These are phyloP conservation scores for Dynastes tityus DNA, from an alignment of 2,888 invertebrate species.

Conservation along the genomic window DNA sequence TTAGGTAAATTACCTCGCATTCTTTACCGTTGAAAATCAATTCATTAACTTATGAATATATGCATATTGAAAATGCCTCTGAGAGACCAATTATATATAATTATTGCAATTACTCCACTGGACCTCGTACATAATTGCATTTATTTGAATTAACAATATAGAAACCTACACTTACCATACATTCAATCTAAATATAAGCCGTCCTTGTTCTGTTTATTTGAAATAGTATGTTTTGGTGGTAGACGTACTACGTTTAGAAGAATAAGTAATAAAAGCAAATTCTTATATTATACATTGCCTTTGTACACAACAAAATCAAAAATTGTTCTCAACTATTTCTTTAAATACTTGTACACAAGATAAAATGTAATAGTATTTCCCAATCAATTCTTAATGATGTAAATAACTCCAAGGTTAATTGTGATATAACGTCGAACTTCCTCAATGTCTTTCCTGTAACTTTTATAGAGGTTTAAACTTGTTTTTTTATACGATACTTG, in stretches of 20 bases:
- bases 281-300: no score
- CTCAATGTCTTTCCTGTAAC: conserved; percentile 36
- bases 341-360: no score
- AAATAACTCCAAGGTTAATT: conserved; percentile 40
- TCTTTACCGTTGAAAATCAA: not conserved
- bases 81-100: not conserved
- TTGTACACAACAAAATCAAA: no score
- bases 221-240: not conserved
- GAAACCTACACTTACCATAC: conserved; percentile 1
- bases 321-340: no score
- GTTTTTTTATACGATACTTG: conserved; percentile 15
- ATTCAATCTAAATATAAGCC: conserved; percentile 2
- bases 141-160: not conserved
- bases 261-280: no score
- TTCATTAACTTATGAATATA: no score
- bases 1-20: not conserved
- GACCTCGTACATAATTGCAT: conserved; percentile 7
- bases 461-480: conserved; percentile 2
- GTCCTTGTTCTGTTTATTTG: conserved; percentile 3
- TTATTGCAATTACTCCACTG: not conserved
- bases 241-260: no score
- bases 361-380: conserved; percentile 1
- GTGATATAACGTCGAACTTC: conserved; percentile 29
- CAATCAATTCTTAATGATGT: conserved; percentile 34
- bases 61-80: no score